Percentiles rank a stretch among this genome's conserved stretches.
These are phyloP conservation scores for Plebejus melissa DNA, from an alignment of 2,888 invertebrate species.

Conservation along the genomic window DNA sequence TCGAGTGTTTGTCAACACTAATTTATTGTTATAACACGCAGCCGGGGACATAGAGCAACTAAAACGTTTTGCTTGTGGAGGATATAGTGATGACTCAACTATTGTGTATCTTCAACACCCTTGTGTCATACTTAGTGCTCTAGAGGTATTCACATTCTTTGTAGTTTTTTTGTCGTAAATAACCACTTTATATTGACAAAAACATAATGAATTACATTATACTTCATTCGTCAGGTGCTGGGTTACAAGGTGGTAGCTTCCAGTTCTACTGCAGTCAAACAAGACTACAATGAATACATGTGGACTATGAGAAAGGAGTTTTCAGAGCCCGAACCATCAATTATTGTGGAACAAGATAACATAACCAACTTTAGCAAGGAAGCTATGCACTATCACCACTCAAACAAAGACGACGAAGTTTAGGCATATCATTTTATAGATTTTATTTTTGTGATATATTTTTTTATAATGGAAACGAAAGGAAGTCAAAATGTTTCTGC, in stretches of 20 bases:
- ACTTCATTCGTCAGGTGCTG: conserved; percentile 79
- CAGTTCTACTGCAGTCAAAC: conserved; percentile 90
- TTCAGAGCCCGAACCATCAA: conserved; percentile 87
- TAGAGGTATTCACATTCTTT: conserved; percentile 78
- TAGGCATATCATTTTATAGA: conserved; percentile 45
- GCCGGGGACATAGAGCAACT: conserved; percentile 90
- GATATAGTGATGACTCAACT: conserved; percentile 90
- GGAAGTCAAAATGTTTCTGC: conserved; percentile 54
- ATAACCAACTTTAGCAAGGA: conserved; percentile 81
- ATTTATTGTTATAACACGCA: conserved; percentile 47
- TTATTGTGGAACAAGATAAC: conserved; percentile 80
- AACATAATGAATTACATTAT: background rate
- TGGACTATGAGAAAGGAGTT: conserved; percentile 96
- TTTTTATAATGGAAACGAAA: conserved; percentile 58
- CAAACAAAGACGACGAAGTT: conserved; percentile 69
- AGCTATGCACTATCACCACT: conserved; percentile 71
- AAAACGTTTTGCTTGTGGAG: conserved; percentile 89
- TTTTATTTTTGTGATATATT: conserved; percentile 39
- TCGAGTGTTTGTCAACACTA: conserved; percentile 23
- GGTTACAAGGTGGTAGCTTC: conserved; percentile 94
- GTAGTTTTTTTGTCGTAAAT: background rate
- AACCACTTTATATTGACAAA: background rate
- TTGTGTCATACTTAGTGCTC: conserved; percentile 90
- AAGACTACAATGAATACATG: conserved; percentile 94
- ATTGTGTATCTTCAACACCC: conserved; percentile 93